Evolutionary conservation across 1,140 invertebrate species (phyloP).

Genomic region (Hermetia illucens): DNA sequence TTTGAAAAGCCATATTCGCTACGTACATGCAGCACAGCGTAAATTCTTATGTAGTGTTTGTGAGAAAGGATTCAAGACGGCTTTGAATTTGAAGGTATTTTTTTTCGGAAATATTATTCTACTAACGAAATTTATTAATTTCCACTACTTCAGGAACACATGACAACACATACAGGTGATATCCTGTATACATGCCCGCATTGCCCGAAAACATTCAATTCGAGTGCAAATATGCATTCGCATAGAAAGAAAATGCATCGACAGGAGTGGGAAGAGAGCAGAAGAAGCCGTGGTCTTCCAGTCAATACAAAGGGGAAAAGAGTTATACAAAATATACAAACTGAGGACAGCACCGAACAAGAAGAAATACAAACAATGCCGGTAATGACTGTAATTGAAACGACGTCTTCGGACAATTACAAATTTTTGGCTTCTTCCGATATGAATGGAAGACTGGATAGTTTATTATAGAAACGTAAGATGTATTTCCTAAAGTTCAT

Average conservation of each 20-base stretch:
- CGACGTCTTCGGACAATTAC: too few species aligned
- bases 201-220: conserved; percentile 25
- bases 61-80: conserved; percentile 22
- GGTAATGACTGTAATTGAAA: too few species aligned
- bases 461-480: too few species aligned
- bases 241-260: conserved; percentile 25
- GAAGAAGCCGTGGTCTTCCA: too few species aligned
- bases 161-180: conserved; percentile 24
- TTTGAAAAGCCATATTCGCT: conserved; percentile 19
- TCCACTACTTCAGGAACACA: conserved; percentile 17
- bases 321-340: too few species aligned
- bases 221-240: conserved; percentile 26
- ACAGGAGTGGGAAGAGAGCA: conserved; percentile 22
- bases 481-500: too few species aligned
- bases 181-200: conserved; percentile 24
- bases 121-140: background rate
- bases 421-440: too few species aligned
- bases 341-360: too few species aligned
- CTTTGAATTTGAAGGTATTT: conserved; percentile 11
- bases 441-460: too few species aligned
- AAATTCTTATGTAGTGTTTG: conserved; percentile 21
- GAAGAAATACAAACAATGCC: too few species aligned
- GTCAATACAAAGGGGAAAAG: conserved; percentile 8
- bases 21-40: conserved; percentile 15
- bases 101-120: background rate